phyloP scores from a whole-genome alignment of 1,140 invertebrate species.

The Cecropterus lyciades region DNA sequence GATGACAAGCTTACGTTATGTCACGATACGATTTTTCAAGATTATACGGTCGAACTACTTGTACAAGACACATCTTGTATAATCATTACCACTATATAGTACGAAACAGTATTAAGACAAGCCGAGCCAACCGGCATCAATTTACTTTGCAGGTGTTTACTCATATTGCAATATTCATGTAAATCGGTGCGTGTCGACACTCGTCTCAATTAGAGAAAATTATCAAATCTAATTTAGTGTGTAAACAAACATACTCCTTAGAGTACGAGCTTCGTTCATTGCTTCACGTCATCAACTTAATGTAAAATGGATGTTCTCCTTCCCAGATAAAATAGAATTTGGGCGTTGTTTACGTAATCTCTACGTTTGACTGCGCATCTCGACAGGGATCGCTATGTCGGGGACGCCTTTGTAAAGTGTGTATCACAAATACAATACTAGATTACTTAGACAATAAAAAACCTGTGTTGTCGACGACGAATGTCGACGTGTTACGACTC shows the following conservation, averaged over 20 bases:
- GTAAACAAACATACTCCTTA: constrained; percentile 15
- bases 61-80: too few relatives aligned
- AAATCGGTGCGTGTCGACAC: background rate
- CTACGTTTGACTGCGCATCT: background rate
- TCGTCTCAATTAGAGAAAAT: constrained; percentile 5
- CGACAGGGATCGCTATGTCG: constrained; percentile 1
- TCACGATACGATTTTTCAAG: too few relatives aligned
- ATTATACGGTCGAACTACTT: too few relatives aligned
- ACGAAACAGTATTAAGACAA: too few relatives aligned
- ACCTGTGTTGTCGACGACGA: too few relatives aligned
- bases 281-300: constrained; percentile 23
- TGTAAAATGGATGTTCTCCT: constrained; percentile 17
- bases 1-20: too few relatives aligned
- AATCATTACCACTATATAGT: too few relatives aligned
- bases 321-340: constrained; percentile 20
- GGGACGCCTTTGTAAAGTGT: background rate
- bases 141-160: too few relatives aligned
- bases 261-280: constrained; percentile 3
- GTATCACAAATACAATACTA: background rate
- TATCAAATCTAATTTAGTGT: constrained; percentile 13
- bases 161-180: background rate
- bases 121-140: too few relatives aligned
- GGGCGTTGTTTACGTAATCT: constrained; percentile 8
- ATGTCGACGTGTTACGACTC: too few relatives aligned
- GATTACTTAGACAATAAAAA: too few relatives aligned